A percentile compares a stretch with the other conserved stretches of the same genome.
These are phyloP conservation scores for Mesochorus sp. DNA, from an alignment of 2,888 invertebrate species.

Conservation along the genomic window DNA sequence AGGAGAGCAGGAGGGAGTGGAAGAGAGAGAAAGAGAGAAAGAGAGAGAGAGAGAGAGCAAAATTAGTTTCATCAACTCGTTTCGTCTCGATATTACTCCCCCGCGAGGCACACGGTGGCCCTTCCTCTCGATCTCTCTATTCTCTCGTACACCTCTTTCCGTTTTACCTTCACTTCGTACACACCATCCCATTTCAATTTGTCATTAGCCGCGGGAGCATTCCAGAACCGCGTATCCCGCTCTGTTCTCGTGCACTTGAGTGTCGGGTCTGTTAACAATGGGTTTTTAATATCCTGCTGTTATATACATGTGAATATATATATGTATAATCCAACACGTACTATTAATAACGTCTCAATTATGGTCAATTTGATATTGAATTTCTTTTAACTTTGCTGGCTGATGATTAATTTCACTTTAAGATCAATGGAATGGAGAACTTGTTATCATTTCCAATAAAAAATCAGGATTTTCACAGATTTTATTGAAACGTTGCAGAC, in stretches of 20 bases:
- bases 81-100: conserved; percentile 66
- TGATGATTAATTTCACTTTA: not conserved
- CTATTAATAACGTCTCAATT: conserved; percentile 43
- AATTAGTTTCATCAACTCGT: conserved; percentile 73
- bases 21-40: conserved; percentile 13
- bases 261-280: conserved; percentile 49
- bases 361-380: conserved; percentile 1
- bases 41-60: conserved; percentile 44
- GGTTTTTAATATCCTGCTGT: conserved; percentile 46
- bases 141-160: not conserved
- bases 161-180: conserved; percentile 7
- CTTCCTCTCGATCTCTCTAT: conserved; percentile 1
- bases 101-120: conserved; percentile 49
- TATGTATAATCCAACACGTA: conserved; percentile 3
- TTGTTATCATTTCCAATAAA: too few species aligned
- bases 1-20: not conserved
- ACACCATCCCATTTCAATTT: conserved; percentile 57
- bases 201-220: conserved; percentile 55
- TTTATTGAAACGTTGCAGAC: too few species aligned
- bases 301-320: not conserved
- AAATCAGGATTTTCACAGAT: too few species aligned
- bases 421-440: not conserved
- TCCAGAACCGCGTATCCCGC: conserved; percentile 8
- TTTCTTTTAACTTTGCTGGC: not conserved
- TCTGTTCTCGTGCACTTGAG: conserved; percentile 25